These are phyloP conservation scores for Diachasmimorpha longicaudata DNA, from an alignment of 1,140 invertebrate genomes.

Conservation along the genomic window DNA sequence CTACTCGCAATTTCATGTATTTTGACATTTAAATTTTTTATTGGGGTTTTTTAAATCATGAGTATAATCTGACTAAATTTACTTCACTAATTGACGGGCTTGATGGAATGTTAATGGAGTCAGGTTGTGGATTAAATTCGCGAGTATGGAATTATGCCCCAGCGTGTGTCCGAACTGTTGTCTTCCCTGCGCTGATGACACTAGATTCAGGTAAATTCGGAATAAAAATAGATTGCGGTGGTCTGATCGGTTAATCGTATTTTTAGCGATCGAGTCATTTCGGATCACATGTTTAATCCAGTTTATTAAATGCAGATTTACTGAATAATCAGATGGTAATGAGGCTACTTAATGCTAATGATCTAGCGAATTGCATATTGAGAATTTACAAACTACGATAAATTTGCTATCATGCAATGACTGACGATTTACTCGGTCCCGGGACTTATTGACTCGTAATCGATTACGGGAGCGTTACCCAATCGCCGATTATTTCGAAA, in stretches of 20 bases:
- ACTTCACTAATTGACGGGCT: background rate
- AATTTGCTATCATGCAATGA: background rate
- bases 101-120: background rate
- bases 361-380: background rate
- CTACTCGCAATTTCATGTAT: background rate
- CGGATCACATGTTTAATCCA: too few relatives aligned
- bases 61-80: background rate
- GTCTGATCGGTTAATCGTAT: background rate
- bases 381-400: background rate
- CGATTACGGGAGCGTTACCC: constrained; percentile 21
- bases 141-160: constrained; percentile 29
- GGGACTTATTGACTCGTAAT: background rate
- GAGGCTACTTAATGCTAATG: background rate
- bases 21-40: background rate
- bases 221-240: constrained; percentile 4
- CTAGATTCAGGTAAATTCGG: constrained; percentile 37
- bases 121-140: background rate
- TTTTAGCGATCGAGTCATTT: background rate
- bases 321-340: too few relatives aligned
- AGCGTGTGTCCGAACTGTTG: constrained; percentile 31
- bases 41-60: background rate
- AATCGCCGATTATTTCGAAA: constrained; percentile 20
- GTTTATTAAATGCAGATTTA: too few relatives aligned
- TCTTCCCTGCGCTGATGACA: constrained; percentile 34
- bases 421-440: background rate